These are phyloP conservation scores for Yponomeuta malinellus DNA, from an alignment of 2,888 invertebrate genomes.

Conservation along the genomic window DNA sequence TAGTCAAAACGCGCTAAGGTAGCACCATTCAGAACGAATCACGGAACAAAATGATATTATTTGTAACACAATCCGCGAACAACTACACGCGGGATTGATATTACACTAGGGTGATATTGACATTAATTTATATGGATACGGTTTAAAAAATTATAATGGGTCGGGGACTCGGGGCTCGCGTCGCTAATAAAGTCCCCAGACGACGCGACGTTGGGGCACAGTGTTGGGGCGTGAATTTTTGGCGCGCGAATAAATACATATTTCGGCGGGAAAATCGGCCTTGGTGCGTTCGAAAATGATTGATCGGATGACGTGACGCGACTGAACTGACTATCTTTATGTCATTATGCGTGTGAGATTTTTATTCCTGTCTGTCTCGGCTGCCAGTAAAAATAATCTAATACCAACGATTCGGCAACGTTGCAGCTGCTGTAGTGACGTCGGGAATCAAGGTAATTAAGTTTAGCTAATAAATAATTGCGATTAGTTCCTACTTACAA, in stretches of 20 bases:
- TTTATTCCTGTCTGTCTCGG: too few relatives aligned
- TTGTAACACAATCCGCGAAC: conserved; percentile 75
- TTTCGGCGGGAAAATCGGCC: conserved; percentile 27
- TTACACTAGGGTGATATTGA: conserved; percentile 71
- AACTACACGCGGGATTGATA: conserved; percentile 68
- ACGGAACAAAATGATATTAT: conserved; percentile 75
- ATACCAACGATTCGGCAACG: too few relatives aligned
- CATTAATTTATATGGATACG: conserved; percentile 76
- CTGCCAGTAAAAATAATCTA: too few relatives aligned
- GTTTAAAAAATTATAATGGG: conserved; percentile 75
- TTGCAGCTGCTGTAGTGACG: too few relatives aligned
- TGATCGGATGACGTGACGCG: conserved; percentile 46
- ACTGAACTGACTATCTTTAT: conserved; percentile 36
- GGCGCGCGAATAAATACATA: conserved; percentile 35
- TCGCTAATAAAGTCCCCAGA: conserved; percentile 68
- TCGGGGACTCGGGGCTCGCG: conserved; percentile 37
- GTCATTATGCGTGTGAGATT: conserved; percentile 27
- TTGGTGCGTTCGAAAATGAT: conserved; percentile 36
- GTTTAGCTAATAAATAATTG: too few relatives aligned
- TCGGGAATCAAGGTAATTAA: too few relatives aligned
- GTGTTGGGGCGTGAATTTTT: conserved; percentile 36
- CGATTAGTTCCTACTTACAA: too few relatives aligned
- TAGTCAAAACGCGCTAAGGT: conserved; percentile 39
- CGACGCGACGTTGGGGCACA: conserved; percentile 31
- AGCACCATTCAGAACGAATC: conserved; percentile 72